Evolutionary conservation across 2,888 invertebrate genomes (phyloP), one percentile per base, ranked within the genome.

Genomic region (Eubasilissa splendida): DNA sequence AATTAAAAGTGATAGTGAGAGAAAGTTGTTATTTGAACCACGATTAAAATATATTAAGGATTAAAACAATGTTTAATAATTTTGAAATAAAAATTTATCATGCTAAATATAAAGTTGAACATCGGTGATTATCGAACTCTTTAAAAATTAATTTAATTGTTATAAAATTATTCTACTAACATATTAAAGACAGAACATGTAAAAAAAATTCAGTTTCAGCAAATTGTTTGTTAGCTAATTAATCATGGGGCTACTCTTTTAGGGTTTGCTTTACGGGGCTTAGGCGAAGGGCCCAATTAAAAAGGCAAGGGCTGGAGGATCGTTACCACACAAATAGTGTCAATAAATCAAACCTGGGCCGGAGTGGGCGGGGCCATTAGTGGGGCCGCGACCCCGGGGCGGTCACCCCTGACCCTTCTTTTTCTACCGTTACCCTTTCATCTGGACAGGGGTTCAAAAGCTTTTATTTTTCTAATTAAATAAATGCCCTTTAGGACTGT

Each of bases 301-400:
- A 80, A 76, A 31, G 80, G 59, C 53, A 65, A 75, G 73, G 76
- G 73, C 80, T 33, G 52, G 70, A 42, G 65, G 78, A 81, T 79
- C 77, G 81, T 82, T 76, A 71, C 81, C 76, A 60, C 74, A 79
- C 79, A 82, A 82, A 82, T 79, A 80, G 79, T 33, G 56, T 60
- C 79, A 76, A 82, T 82, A 82, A 82, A 82, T 82, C 81, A 82
- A 82, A 82, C 81, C 65, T 54, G 80, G 63, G 22, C 76, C 56
- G 58, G 70, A 22, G 52, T 54, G 63, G 60, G 70, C 63, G 81
- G 65, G 65, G 79, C 76, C 78, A 81, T 81, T 81, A 81, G 66
- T 76, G 71, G 63, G 76, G 76, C 65, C 80, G 77, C 71, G 78
- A 63, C 52, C 77, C 58, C 53, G 65, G 58, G 53, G 42, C 68